Evolutionary conservation across 2,888 invertebrate genomes (phyloP), one percentile per base, ranked within the genome.

Genomic region (Spodoptera exigua): DNA sequence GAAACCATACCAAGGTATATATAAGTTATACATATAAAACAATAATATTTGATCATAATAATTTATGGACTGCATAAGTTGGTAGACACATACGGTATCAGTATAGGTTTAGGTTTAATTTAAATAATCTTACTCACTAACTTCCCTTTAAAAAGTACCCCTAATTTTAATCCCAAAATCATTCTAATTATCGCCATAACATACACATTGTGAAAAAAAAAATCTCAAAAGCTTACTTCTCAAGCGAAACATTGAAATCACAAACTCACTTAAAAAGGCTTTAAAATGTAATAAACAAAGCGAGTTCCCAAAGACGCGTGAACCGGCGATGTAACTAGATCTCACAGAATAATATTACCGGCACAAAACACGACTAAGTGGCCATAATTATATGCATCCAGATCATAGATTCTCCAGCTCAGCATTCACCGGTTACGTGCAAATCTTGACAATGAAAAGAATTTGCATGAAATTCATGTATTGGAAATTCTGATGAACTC

Each of bases 381-480:
- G 87, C 84, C 80, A 79, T 74, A 78, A 78, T 75, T 64, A 47
- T 39, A 80, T 77, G 74, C 65, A 80, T 72, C 70, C 66, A 76
- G 73, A 75, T 76, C 72, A 70, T 47, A 67, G 70, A 78, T 70
- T 75, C 58, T 57, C 48, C 49, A 59, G 49, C 53, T 48, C 58
- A 59, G 60, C 49, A 52, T 73, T 60, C 36, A 69, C 45, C 46
- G 47, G 45, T 71, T 70, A 80, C 83, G 80, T 82, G 82, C 70
- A 65, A 60, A 73, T 78, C 73, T 75, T 79, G 58, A 61, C 67
- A 79, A 81, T 79, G 64, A 67, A 74, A 60, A 49, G 27, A 68
- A 77, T 76, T 81, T 76, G 73, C 79, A 80, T 77, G 37, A 32
- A 53, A 18, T 36, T 27, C 16, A 45, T 47, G 43, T 46, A 62